phyloP scores from a whole-genome alignment of 1,140 invertebrate genomes.

The Neodiprion lecontei region DNA sequence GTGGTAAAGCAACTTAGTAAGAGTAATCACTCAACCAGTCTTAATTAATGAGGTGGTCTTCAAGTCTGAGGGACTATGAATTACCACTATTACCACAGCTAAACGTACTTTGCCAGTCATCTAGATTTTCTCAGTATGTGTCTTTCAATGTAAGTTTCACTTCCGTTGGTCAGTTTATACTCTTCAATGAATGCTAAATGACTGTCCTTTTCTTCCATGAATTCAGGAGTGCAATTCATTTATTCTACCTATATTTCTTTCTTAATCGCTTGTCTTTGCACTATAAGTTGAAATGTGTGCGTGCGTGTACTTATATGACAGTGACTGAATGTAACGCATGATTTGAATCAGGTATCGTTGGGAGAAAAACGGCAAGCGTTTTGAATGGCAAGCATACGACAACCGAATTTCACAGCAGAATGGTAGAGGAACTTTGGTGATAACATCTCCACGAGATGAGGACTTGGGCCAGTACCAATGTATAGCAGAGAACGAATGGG shows the following conservation, averaged over 20 bases:
- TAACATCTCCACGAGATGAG: slow-evolving; percentile 86
- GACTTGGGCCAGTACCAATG: slow-evolving; percentile 98
- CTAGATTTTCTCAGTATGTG: neutral
- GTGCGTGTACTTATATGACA: neutral
- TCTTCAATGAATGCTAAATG: neutral
- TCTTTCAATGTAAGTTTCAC: no score
- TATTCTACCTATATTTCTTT: neutral
- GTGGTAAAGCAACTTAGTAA: slow-evolving; percentile 34
- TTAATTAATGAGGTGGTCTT: slow-evolving; percentile 62
- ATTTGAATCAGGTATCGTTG: slow-evolving; percentile 81
- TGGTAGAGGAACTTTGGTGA: slow-evolving; percentile 89
- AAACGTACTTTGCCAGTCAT: slow-evolving; percentile 41
- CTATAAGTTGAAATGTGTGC: neutral
- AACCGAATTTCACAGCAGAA: slow-evolving; percentile 93
- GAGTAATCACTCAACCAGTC: slow-evolving; percentile 44
- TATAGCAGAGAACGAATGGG: slow-evolving; percentile 94
- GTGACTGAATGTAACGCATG: slow-evolving; percentile 1
- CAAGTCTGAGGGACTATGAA: slow-evolving; percentile 54
- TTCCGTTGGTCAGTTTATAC: neutral
- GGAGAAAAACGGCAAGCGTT: slow-evolving; percentile 95
- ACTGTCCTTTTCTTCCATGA: neutral
- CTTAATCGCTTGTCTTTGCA: neutral
- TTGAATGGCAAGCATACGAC: slow-evolving; percentile 89
- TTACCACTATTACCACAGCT: slow-evolving; percentile 42
- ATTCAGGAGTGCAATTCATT: neutral